Evolutionary conservation across 2,113 vertebrate species (phyloP).

Genomic region (Tretioscincus oriximinensis): DNA sequence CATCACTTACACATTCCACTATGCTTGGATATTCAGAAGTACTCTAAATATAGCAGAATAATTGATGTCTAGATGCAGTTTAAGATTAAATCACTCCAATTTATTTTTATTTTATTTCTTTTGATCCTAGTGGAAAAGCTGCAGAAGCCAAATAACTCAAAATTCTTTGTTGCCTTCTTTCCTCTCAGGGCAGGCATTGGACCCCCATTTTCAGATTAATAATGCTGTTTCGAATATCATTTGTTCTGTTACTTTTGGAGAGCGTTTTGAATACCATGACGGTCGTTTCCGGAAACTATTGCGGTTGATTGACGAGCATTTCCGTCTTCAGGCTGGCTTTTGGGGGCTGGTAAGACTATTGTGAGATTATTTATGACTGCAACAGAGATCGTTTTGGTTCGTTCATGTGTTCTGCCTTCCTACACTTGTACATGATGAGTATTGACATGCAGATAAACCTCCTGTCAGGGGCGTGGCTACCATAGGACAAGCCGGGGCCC

Average conservation of each 20-base stretch:
- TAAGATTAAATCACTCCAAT: too few species aligned
- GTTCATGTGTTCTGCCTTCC: too few species aligned
- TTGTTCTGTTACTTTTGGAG: conserved; percentile 82
- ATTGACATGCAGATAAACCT: too few species aligned
- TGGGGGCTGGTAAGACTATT: conserved; percentile 63
- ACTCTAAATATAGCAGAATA: too few species aligned
- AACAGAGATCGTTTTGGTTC: neutral
- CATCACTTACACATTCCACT: too few species aligned
- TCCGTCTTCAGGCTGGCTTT: conserved; percentile 56
- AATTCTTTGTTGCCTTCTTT: neutral
- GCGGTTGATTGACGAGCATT: conserved; percentile 71
- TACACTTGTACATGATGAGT: too few species aligned
- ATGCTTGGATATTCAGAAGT: too few species aligned
- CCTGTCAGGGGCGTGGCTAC: too few species aligned
- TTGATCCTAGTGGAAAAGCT: too few species aligned
- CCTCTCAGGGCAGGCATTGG: conserved; percentile 70
- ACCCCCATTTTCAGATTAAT: conserved; percentile 75
- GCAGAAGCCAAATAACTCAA: neutral
- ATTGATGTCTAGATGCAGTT: too few species aligned
- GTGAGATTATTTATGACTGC: neutral
- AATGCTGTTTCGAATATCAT: conserved; percentile 83
- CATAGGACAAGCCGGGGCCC: too few species aligned
- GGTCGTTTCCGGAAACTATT: conserved; percentile 75
- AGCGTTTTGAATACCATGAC: conserved; percentile 86
- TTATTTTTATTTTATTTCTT: neutral